Evolutionary conservation across 2,888 invertebrate genomes (phyloP).

Genomic region (Epirrhoe tristata): DNA sequence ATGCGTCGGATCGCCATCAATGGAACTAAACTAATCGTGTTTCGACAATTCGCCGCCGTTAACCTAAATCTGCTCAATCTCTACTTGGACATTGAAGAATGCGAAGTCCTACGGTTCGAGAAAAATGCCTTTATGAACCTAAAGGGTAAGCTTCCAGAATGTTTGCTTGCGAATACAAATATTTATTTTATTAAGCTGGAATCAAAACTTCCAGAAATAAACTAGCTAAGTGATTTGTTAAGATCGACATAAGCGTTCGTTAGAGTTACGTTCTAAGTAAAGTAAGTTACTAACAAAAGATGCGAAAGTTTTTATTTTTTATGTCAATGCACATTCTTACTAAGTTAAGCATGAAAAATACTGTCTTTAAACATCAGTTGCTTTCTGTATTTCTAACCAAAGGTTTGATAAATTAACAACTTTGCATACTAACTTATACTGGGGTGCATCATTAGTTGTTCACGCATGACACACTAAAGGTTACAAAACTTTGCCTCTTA

Average conservation of each 20-base stretch:
- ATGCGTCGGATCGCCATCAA: slow-evolving; percentile 84
- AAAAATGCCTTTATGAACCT: slow-evolving; percentile 87
- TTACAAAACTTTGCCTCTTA: too few species aligned
- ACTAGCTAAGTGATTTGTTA: background rate
- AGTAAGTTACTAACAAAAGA: too few species aligned
- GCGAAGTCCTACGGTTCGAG: slow-evolving; percentile 86
- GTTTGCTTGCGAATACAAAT: slow-evolving; percentile 11
- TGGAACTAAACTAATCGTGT: slow-evolving; percentile 79
- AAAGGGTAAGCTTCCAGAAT: slow-evolving; percentile 69
- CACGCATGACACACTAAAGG: too few species aligned
- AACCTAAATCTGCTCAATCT: slow-evolving; percentile 86
- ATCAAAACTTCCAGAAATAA: background rate
- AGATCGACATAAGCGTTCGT: background rate
- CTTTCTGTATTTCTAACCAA: too few species aligned
- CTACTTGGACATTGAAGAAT: slow-evolving; percentile 86
- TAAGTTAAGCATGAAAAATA: too few species aligned
- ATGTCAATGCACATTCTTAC: too few species aligned
- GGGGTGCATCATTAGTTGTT: too few species aligned
- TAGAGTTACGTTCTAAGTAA: too few species aligned
- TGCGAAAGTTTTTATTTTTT: too few species aligned
- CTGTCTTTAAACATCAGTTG: too few species aligned
- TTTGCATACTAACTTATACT: too few species aligned
- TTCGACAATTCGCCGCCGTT: slow-evolving; percentile 86
- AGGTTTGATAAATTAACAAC: too few species aligned
- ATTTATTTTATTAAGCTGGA: background rate